Evolutionary conservation across 2,888 invertebrate species (phyloP), one percentile per base, ranked within the genome.

Genomic region (Cremastobaeus sp.): DNA sequence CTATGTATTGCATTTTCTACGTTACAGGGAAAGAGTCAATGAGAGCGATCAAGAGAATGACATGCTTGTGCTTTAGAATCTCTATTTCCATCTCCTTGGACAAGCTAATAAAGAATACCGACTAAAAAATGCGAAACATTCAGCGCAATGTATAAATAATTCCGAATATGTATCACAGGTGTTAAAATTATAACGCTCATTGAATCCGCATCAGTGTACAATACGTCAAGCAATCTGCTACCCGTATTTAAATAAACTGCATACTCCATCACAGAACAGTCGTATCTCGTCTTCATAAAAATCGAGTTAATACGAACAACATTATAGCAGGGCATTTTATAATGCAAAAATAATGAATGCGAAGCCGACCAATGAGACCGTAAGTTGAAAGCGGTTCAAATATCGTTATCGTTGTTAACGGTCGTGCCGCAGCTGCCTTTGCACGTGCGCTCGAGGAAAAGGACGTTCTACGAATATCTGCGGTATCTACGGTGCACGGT

Each of bases 381-480:
- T 68, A 70, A 57, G 35, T 50, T 59, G 59, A 76, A 78, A 77
- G 73, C 73, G 64, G 57, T 77, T 71, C 72, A 78, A 80, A 79
- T 80, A 78, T 80, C 76, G 75, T 78, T 78, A 80, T 80, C 80
- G 76, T 70, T 71, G 71, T 74, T 80, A 80, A 80, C 79, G 80
- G 80, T 80, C 76, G 57, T 65, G 47, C 35, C 54, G 60, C 52
- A 66, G 72, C 71, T 59, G 65, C 73, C 43, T 71, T 79, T 70
- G 62, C 73, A 70, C 64, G 64, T 64, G 70, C 64, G 28, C 57
- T 70, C 41, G 11, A 60, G 37, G 30, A 60, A 41, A 70, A 54
- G 62, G 55, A 70, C 55, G 55, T 54, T 62, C 70, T 62, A 55
- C 62, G 21, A 62, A 70, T 70, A 70, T 69, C 69, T 69, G 25